Percentiles rank a stretch among this genome's conserved stretches.
Conservation (phyloP, 2,797 vertebrate genomes). For the Oreortyx pictus region DNA sequence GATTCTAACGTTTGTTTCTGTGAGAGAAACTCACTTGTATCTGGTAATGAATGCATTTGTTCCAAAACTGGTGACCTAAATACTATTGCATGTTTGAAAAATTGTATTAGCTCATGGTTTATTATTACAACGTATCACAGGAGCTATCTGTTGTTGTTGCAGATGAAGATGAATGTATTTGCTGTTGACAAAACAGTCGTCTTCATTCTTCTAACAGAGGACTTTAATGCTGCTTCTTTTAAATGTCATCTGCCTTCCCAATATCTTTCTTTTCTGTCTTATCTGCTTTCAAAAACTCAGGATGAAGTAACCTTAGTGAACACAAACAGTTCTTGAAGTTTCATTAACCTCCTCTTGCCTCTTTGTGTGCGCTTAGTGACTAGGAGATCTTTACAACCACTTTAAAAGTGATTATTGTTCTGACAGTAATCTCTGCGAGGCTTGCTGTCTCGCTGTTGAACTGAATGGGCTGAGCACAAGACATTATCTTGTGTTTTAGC, state of each 20-base stretch:
- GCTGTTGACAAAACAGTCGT: not conserved
- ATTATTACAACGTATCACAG: not conserved
- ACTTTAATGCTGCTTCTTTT: conserved; percentile 28
- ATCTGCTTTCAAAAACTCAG: conserved; percentile 36
- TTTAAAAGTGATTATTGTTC: conserved; percentile 35
- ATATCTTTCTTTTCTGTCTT: conserved; percentile 23
- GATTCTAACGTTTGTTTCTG: not conserved
- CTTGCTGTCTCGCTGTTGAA: not conserved
- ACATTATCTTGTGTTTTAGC: not conserved
- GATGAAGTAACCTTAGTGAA: conserved; percentile 9
- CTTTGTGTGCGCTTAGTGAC: not conserved
- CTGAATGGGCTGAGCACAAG: not conserved
- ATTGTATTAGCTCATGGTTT: not conserved
- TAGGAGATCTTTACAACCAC: conserved; percentile 27
- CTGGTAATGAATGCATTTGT: not conserved
- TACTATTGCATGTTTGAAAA: not conserved
- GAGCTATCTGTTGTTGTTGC: not conserved
- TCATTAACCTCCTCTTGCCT: conserved; percentile 35
- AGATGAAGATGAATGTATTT: conserved; percentile 38
- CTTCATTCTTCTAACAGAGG: conserved; percentile 14
- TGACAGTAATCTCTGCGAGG: not conserved
- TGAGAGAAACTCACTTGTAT: not conserved
- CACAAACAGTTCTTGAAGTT: conserved; percentile 41
- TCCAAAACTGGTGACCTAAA: conserved; percentile 1
- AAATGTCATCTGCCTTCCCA: conserved; percentile 19